Conservation (phyloP, 2,797 vertebrate species). For the Acanthurus lineatus region DNA sequence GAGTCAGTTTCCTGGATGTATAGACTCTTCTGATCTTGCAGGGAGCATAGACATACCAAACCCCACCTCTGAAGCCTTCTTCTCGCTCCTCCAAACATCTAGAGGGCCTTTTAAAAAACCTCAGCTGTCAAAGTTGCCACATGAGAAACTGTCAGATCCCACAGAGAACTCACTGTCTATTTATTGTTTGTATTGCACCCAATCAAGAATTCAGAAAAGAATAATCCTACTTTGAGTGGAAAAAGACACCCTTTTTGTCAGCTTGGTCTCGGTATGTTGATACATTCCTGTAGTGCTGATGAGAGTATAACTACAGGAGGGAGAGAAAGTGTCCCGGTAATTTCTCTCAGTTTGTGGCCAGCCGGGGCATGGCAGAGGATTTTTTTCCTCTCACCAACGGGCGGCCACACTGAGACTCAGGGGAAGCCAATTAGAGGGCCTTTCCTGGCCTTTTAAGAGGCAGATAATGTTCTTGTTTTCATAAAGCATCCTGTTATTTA, state of each 20-base stretch:
- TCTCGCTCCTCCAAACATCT: slow-evolving; percentile 37
- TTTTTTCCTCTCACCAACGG: slow-evolving; percentile 48
- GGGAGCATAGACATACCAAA: slow-evolving; percentile 47
- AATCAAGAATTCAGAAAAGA: slow-evolving; percentile 59
- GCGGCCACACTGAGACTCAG: slow-evolving; percentile 56
- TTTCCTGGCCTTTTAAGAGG: slow-evolving; percentile 80
- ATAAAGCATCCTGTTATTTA: slow-evolving; percentile 87
- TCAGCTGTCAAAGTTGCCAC: slow-evolving; percentile 55
- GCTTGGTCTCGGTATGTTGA: slow-evolving; percentile 56
- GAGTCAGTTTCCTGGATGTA: slow-evolving; percentile 17
- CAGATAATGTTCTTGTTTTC: slow-evolving; percentile 86
- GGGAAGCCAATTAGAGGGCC: slow-evolving; percentile 80
- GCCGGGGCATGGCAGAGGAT: slow-evolving; percentile 11
- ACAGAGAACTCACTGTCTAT: slow-evolving; percentile 54
- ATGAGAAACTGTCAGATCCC: slow-evolving; percentile 39
- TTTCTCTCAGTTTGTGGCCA: slow-evolving; percentile 46
- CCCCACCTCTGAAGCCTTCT: slow-evolving; percentile 41
- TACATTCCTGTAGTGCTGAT: slow-evolving; percentile 67
- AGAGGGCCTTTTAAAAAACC: slow-evolving; percentile 26
- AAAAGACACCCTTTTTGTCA: slow-evolving; percentile 39
- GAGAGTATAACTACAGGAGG: slow-evolving; percentile 39
- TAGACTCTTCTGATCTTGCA: slow-evolving; percentile 44
- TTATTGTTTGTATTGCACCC: slow-evolving; percentile 69
- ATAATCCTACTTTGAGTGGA: slow-evolving; percentile 39
- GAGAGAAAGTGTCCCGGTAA: slow-evolving; percentile 38